These are phyloP conservation scores for Manis pentadactyla DNA, from an alignment of 2,797 vertebrate species.

Conservation along the genomic window DNA sequence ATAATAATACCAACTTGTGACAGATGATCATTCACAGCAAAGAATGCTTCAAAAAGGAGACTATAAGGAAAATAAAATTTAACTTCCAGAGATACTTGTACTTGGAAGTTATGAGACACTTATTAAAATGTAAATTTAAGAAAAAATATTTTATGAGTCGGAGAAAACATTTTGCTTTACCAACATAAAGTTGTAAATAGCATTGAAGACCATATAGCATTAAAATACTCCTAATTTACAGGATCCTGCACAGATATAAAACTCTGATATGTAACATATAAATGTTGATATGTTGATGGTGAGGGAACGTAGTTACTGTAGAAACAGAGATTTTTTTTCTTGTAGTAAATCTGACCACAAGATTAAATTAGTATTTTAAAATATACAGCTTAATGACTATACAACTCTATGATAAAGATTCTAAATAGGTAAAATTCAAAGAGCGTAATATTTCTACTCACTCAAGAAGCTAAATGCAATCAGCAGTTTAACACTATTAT, in stretches of 20 bases:
- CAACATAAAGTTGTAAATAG: background rate
- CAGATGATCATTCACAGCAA: background rate
- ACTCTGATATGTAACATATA: background rate
- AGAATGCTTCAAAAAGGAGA: background rate
- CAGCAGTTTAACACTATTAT: background rate
- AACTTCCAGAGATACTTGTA: background rate
- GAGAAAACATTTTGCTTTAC: slow-evolving; percentile 6
- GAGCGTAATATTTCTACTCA: background rate
- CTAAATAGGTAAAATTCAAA: background rate
- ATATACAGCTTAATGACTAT: background rate
- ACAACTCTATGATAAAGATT: background rate
- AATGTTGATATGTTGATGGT: background rate
- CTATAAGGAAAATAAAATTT: background rate
- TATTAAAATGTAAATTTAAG: background rate
- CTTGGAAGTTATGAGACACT: background rate
- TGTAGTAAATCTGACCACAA: background rate
- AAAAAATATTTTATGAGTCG: background rate
- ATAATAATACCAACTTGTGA: background rate
- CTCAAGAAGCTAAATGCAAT: background rate
- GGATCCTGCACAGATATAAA: background rate
- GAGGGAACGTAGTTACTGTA: background rate
- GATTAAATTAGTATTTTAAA: background rate
- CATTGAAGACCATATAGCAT: background rate
- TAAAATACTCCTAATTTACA: background rate
- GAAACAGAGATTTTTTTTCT: background rate